Conservation (phyloP, 2,113 vertebrate species). For the Planiliza haematocheilus region DNA sequence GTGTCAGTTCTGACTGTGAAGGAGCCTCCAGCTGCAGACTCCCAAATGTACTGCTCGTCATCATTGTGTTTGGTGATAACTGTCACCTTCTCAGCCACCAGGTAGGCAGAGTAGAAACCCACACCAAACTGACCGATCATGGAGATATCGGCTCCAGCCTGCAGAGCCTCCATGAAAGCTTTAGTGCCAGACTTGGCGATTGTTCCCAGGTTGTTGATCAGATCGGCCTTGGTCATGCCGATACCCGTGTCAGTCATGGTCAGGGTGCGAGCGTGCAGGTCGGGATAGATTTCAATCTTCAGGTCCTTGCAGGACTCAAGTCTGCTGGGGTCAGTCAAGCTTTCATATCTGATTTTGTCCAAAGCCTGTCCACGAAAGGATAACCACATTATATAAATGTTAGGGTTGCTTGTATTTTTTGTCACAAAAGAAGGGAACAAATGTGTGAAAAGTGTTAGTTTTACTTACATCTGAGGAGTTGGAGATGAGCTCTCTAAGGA, state of each 20-base stretch:
- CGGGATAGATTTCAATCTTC: constrained; percentile 84
- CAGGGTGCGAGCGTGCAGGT: constrained; percentile 79
- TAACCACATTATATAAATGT: constrained; percentile 37
- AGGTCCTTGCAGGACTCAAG: constrained; percentile 86
- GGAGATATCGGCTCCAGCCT: constrained; percentile 86
- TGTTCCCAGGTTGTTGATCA: constrained; percentile 88
- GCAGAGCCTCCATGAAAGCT: constrained; percentile 88
- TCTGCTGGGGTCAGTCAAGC: constrained; percentile 85
- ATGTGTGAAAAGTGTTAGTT: not conserved
- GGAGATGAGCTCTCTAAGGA: constrained; percentile 87
- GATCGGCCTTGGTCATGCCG: constrained; percentile 88
- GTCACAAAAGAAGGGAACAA: accelerated
- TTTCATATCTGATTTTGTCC: constrained; percentile 89
- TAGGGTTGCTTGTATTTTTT: not conserved
- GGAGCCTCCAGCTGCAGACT: constrained; percentile 86
- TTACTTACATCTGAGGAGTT: constrained; percentile 87
- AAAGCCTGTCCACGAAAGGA: constrained; percentile 85
- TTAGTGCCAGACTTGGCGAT: constrained; percentile 88
- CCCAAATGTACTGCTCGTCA: constrained; percentile 88
- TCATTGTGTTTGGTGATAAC: constrained; percentile 88
- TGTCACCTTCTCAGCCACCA: constrained; percentile 86
- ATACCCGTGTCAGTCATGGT: constrained; percentile 85
- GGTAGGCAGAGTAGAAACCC: constrained; percentile 87
- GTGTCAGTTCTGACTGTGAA: constrained; percentile 83
- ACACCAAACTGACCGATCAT: constrained; percentile 89